These are phyloP conservation scores for Nomada ferruginata DNA, from an alignment of 2,888 invertebrate genomes.

Conservation along the genomic window DNA sequence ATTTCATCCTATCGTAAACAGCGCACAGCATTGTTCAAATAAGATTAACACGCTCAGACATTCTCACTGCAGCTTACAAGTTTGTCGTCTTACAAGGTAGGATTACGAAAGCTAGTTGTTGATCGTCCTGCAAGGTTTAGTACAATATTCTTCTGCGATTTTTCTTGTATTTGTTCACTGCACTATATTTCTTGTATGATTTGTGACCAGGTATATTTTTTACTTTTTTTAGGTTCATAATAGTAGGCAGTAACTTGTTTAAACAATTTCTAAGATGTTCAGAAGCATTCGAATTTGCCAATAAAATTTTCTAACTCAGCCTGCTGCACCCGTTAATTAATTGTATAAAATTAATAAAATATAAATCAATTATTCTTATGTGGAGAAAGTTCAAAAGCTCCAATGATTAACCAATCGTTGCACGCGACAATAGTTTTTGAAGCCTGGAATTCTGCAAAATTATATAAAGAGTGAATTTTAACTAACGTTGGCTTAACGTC, in stretches of 20 bases:
- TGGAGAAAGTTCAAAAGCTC: too few species aligned
- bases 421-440: too few species aligned
- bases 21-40: not conserved
- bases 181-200: not conserved
- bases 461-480: not conserved
- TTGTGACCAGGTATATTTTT: too few species aligned
- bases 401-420: too few species aligned
- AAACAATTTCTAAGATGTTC: too few species aligned
- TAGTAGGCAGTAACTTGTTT: too few species aligned
- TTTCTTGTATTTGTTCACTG: not conserved
- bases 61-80: not conserved
- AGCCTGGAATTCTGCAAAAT: not conserved
- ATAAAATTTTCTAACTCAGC: too few species aligned
- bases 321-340: too few species aligned
- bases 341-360: too few species aligned
- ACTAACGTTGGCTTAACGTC: not conserved
- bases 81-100: not conserved
- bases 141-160: not conserved
- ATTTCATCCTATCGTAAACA: not conserved
- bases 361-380: too few species aligned
- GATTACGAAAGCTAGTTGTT: not conserved
- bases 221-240: too few species aligned
- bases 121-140: not conserved
- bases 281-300: too few species aligned
- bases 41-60: not conserved